Percentiles rank a stretch among this genome's conserved stretches.
Evolutionary conservation across 2,113 vertebrate genomes (phyloP).

Genomic region (Shinisaurus crocodilurus): DNA sequence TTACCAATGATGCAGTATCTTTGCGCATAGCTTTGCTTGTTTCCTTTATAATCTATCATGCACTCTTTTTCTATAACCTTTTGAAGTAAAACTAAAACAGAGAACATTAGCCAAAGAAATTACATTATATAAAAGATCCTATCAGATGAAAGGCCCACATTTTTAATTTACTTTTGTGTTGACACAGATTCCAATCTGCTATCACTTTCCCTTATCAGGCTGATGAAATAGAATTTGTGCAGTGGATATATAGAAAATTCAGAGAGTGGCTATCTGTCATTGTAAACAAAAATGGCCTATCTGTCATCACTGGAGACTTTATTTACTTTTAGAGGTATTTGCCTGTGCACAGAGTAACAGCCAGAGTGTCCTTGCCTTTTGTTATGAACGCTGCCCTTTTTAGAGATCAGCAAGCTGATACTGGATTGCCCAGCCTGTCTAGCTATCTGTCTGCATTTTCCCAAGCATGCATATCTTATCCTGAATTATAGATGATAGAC

Average conservation of each 20-base stretch:
- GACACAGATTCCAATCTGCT: conserved; percentile 85
- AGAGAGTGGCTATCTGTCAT: conserved; percentile 80
- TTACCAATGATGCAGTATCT: conserved; percentile 32
- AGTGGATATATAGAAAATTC: conserved; percentile 76
- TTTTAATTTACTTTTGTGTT: conserved; percentile 89
- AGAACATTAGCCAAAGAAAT: conserved; percentile 83
- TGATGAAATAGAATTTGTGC: conserved; percentile 81
- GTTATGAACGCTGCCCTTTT: conserved; percentile 28
- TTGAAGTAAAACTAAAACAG: conserved; percentile 80
- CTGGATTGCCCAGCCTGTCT: neutral
- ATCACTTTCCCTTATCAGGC: conserved; percentile 81
- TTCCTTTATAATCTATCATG: conserved; percentile 69
- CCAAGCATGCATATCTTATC: neutral
- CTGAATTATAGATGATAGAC: neutral
- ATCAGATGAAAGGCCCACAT: conserved; percentile 75
- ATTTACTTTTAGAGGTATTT: conserved; percentile 80
- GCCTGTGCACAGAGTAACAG: conserved; percentile 66
- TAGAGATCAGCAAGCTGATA: neutral
- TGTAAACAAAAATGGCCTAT: conserved; percentile 76
- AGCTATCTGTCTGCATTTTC: conserved; percentile 9
- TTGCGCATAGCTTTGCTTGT: conserved; percentile 55
- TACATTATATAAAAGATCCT: conserved; percentile 80
- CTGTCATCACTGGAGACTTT: conserved; percentile 83
- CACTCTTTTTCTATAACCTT: conserved; percentile 66
- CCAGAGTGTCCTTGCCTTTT: conserved; percentile 69